Conservation (phyloP, 2,888 invertebrate species). For the Trachelus tabidus region DNA sequence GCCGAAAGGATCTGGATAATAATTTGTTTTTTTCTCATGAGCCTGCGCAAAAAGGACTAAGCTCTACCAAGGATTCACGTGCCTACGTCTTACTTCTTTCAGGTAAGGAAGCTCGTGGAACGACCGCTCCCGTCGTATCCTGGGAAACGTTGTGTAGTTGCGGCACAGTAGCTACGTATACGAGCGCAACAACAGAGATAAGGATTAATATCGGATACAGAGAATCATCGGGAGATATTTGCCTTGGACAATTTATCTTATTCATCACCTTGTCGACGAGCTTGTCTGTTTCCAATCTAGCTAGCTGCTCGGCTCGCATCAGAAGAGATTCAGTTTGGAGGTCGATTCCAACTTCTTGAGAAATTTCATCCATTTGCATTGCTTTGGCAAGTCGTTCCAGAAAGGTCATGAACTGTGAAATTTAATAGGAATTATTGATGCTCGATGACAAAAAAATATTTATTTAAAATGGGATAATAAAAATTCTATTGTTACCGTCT, state of each 20-base stretch:
- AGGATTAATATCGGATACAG: constrained; percentile 1
- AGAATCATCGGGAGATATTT: constrained; percentile 3
- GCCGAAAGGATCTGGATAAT: background rate
- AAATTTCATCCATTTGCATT: constrained; percentile 86
- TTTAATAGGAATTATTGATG: background rate
- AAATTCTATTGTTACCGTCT: constrained; percentile 66
- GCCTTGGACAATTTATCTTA: background rate
- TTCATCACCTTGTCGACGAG: constrained; percentile 81
- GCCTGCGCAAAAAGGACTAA: background rate
- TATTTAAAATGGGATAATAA: background rate
- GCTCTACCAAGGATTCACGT: constrained; percentile 7
- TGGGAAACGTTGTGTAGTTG: constrained; percentile 78
- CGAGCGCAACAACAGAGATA: constrained; percentile 16
- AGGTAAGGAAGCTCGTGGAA: constrained; percentile 82
- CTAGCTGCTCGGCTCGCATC: constrained; percentile 86
- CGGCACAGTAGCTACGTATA: constrained; percentile 76
- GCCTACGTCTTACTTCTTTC: constrained; percentile 77
- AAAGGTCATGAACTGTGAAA: constrained; percentile 80
- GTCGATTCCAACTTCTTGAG: constrained; percentile 83
- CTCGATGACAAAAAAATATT: background rate
- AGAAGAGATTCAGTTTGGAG: constrained; percentile 86
- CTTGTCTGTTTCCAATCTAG: constrained; percentile 83
- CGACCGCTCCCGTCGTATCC: constrained; percentile 81
- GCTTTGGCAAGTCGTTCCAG: constrained; percentile 85
- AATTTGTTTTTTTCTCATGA: background rate